Evolutionary conservation across 2,113 vertebrate genomes (phyloP).

Genomic region (Corythoichthys haematopterus): DNA sequence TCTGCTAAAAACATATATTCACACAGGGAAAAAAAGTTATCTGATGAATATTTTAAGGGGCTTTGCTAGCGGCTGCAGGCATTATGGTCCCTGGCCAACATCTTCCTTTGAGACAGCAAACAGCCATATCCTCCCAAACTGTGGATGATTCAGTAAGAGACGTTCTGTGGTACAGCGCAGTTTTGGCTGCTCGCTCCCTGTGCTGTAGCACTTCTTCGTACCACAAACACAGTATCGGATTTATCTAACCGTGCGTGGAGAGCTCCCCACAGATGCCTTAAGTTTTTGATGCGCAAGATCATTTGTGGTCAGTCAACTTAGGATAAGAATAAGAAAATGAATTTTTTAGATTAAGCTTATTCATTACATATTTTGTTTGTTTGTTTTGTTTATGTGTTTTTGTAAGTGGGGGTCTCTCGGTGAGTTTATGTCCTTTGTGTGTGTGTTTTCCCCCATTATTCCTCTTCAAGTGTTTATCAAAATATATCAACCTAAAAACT

Average conservation of each 20-base stretch:
- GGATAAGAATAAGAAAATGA: conserved; percentile 2
- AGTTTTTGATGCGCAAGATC: neutral
- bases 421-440: conserved; percentile 3
- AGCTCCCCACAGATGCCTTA: neutral
- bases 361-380: conserved; percentile 9
- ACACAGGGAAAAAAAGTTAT: conserved; percentile 55
- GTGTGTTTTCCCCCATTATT: neutral
- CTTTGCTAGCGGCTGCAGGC: conserved; percentile 54
- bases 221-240: conserved; percentile 10
- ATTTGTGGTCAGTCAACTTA: neutral
- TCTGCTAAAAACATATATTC: conserved; percentile 71
- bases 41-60: conserved; percentile 66
- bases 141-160: conserved; percentile 37
- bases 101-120: conserved; percentile 51
- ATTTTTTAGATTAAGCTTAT: neutral
- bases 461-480: neutral
- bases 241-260: neutral
- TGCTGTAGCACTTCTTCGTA: conserved; percentile 26
- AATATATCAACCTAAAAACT: conserved; percentile 1
- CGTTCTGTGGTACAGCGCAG: conserved; percentile 41
- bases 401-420: neutral
- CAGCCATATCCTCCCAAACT: conserved; percentile 50
- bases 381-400: conserved; percentile 1
- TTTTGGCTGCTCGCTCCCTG: conserved; percentile 30
- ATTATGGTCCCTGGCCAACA: conserved; percentile 55